Percentiles rank a stretch among this genome's conserved stretches.
Conservation (phyloP, 1,140 invertebrate genomes). For the Micrasema longulum region DNA sequence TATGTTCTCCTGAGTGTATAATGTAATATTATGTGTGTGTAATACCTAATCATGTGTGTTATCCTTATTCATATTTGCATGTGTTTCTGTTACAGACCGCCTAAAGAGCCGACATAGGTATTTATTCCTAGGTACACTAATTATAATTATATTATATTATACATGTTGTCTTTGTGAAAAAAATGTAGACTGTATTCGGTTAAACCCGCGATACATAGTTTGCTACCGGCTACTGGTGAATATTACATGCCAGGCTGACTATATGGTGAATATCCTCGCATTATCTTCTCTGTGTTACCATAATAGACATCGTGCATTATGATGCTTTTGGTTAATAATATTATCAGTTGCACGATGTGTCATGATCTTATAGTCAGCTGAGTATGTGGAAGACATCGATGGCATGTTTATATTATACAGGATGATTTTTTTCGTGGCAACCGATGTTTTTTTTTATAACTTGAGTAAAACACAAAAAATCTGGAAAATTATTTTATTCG, state of each 20-base stretch:
- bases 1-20: constrained; percentile 10
- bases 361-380: not conserved
- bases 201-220: not conserved
- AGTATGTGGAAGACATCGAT: not conserved
- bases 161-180: constrained; percentile 52
- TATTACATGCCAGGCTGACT: not conserved
- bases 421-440: no score
- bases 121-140: constrained; percentile 43
- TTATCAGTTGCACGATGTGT: no score
- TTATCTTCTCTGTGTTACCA: not conserved
- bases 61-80: constrained; percentile 43
- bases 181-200: constrained; percentile 23
- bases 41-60: constrained; percentile 6
- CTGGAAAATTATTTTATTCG: no score
- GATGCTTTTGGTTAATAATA: no score
- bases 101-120: constrained; percentile 53
- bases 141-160: constrained; percentile 32
- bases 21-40: constrained; percentile 26
- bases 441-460: no score
- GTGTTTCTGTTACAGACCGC: constrained; percentile 53
- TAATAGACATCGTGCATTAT: no score
- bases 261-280: not conserved
- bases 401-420: no score
- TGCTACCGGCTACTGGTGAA: not conserved
- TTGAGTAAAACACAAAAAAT: no score